phyloP scores from a whole-genome alignment of 1,140 invertebrate species.

The Choristoneura fumiferana region DNA sequence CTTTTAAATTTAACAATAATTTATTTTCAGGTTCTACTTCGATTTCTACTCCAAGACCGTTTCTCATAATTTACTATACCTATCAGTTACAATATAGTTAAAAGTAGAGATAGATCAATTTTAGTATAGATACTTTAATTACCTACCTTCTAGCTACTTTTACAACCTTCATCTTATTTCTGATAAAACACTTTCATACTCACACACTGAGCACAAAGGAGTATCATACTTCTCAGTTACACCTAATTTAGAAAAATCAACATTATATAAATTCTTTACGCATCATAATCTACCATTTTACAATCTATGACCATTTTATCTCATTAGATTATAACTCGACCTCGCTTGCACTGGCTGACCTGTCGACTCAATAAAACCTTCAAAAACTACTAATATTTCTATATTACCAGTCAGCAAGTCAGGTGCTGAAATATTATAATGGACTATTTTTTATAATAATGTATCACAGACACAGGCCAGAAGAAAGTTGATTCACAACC shows the following conservation, averaged over 20 bases:
- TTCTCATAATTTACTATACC: too few relatives aligned
- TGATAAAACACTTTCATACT: slow-evolving; percentile 63
- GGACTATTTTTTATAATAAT: slow-evolving; percentile 86
- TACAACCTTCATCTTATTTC: slow-evolving; percentile 21
- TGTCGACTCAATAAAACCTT: slow-evolving; percentile 86
- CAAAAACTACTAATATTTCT: slow-evolving; percentile 88
- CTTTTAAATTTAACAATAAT: too few relatives aligned
- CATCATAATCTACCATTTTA: slow-evolving; percentile 87
- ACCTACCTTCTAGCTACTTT: slow-evolving; percentile 21
- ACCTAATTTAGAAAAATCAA: slow-evolving; percentile 92
- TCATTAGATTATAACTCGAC: slow-evolving; percentile 84
- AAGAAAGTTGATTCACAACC: slow-evolving; percentile 87
- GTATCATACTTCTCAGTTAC: slow-evolving; percentile 90
- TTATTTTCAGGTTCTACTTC: too few relatives aligned
- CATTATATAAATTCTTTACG: slow-evolving; percentile 89
- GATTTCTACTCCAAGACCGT: too few relatives aligned
- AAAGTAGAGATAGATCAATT: too few relatives aligned
- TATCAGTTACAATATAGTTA: too few relatives aligned
- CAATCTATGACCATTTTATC: slow-evolving; percentile 85
- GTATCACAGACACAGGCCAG: slow-evolving; percentile 91
- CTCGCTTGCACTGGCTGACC: slow-evolving; percentile 82
- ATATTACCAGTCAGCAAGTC: slow-evolving; percentile 87
- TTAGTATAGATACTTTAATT: too few relatives aligned
- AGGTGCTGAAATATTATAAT: slow-evolving; percentile 87
- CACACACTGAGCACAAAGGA: slow-evolving; percentile 89